Evolutionary conservation across 2,888 invertebrate genomes (phyloP), one percentile per base, ranked within the genome.

Genomic region (Drosophila paramelanica): DNA sequence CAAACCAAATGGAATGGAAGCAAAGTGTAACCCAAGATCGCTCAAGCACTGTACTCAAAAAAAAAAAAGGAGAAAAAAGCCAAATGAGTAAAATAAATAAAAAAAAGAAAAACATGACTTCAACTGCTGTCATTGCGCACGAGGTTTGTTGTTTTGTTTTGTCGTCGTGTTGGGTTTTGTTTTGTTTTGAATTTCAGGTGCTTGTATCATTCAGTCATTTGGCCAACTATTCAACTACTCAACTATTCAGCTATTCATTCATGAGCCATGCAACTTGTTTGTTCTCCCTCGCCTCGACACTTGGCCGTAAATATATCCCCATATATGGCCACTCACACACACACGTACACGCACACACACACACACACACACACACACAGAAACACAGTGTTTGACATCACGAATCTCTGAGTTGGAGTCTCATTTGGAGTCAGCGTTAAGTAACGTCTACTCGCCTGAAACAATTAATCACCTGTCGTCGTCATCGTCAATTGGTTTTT

Each of bases 381-480:
- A 17, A 17, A 17, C 38, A 27, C 59, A 46, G 77, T 52, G 71
- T 78, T 88, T 81, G 85, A 81, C 88, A 81, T 85, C 76, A 82
- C 81, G 67, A 77, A 67, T 67, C 66, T 59, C 59, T 41, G 42
- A 60, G 64, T 58, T 55, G 45, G 33, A 78, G 56, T 36, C 56
- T 52, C 60, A 60, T 78, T 60, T 52, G 61, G 64, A 55, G 56
- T 66, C 56, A 73, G 81, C 82, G 89, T 88, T 88, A 85, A 88
- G 89, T 89, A 90, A 90, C 90, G 79, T 85, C 87, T 78, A 83
- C 76, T 75, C 82, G 69, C 65, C 75, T 75, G 73, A 66, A 80
- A 89, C 89, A 89, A 89, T 89, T 89, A 89, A 89, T 89, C 89
- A 89, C 89, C 89, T 90, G 89, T 90, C 89, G 89, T 88, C 65